Base-by-base conservation (phyloP, 2,797 vertebrate species). In the Lacerta bilineata region DNA sequence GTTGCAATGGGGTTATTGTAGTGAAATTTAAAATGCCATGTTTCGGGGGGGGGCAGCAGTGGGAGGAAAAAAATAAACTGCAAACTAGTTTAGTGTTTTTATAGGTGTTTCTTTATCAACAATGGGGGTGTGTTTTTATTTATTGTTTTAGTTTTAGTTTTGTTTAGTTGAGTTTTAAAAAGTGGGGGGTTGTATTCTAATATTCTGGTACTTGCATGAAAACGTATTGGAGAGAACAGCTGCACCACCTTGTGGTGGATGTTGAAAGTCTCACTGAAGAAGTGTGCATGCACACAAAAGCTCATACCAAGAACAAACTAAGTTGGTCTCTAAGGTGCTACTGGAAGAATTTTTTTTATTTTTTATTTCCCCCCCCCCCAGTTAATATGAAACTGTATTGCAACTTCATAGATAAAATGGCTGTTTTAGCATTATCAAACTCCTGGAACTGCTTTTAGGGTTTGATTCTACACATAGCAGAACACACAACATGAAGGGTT, bases 231-330 rank as follows among this genome's bases (percentile, higher is more conserved):
- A 36, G 36, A 84, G 68, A 46, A 46, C 83, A 50, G 27, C 18
- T 80, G 46, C 25, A 82, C 83, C 88, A 85, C 74, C 88, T 39
- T 74, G 68, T 89, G 88, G 88, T 75, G 69, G 27, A 64, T 85
- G 17, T 5, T 80, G 69, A 18, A 89, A 85, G 68, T 80, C 5
- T 33, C 23, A 64, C 27, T 33, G 33, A 33, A 33, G 33, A 33
- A 33, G 33, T 33, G 33, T 33, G 33, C 33, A 33, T 33, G 33
- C 33, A 33, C 33, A 33, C 33, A 33, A 33, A 33, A 33, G 33
- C 33, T 33, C 33, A 33, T 33, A 1, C 33, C 33, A 33, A 33
- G 33, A 33, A 33, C 33, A 33, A 33, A 33, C 33, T 33, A 1
- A 33, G 33, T 33, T 33, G 33, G 33, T 33, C 33, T 33, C 33